A percentile compares a stretch with the other conserved stretches of the same genome.
phyloP scores from a whole-genome alignment of 2,113 vertebrate genomes.

The Boulengeromyrus knoepffleri region DNA sequence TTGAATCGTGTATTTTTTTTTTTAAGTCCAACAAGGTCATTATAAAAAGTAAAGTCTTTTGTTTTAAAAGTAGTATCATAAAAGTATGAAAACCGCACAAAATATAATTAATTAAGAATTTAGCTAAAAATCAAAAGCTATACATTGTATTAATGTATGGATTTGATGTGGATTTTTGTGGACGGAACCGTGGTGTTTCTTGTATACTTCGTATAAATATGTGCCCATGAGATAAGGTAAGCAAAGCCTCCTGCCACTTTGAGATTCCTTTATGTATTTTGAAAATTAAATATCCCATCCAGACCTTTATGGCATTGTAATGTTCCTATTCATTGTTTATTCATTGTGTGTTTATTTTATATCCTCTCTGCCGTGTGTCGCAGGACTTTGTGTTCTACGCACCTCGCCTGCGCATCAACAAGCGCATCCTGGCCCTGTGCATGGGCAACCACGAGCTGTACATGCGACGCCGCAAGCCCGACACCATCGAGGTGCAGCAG shows the following conservation, averaged over 20 bases:
- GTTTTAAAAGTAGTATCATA: background rate
- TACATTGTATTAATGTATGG: background rate
- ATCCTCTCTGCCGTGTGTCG: background rate
- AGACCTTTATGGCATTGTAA: background rate
- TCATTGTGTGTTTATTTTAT: background rate
- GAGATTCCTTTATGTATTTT: background rate
- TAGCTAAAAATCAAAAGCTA: background rate
- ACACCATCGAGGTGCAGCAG: conserved; percentile 98
- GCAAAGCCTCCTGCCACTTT: background rate
- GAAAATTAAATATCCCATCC: background rate
- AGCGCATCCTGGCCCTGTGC: conserved; percentile 91
- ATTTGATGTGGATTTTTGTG: background rate
- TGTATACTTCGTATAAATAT: background rate
- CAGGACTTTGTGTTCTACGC: conserved; percentile 97
- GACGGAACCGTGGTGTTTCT: background rate
- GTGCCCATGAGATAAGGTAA: background rate
- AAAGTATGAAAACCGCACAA: background rate
- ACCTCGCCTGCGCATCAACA: conserved; percentile 93
- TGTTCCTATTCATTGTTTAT: background rate
- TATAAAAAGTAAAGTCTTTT: background rate
- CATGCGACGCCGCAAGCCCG: conserved; percentile 91
- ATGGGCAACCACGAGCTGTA: conserved; percentile 99
- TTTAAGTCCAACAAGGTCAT: background rate
- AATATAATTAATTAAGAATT: background rate
- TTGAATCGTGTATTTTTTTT: background rate